These are phyloP conservation scores for Carassius auratus DNA, from an alignment of 2,113 vertebrate species.

Conservation along the genomic window DNA sequence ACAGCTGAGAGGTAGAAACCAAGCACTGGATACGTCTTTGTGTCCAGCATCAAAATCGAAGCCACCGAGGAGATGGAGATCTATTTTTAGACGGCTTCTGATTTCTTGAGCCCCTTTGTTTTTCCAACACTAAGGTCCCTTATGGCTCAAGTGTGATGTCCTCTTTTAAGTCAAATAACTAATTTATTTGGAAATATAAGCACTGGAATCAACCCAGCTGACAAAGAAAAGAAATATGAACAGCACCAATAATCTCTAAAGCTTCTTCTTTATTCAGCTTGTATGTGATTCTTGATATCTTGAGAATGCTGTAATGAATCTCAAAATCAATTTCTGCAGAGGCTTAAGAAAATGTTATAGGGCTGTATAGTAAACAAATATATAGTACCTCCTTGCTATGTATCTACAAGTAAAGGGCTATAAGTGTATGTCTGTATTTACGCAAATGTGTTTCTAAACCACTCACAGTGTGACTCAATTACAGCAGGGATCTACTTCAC, in stretches of 20 bases:
- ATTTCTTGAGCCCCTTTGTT: conserved; percentile 1
- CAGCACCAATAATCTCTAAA: background rate
- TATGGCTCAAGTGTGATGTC: conserved; percentile 10
- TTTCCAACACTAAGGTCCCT: background rate
- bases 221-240: conserved; percentile 7
- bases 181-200: conserved; percentile 26
- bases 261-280: conserved; percentile 6
- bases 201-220: background rate
- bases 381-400: background rate
- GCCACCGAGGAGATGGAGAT: background rate
- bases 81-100: conserved; percentile 43
- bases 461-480: background rate
- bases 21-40: background rate
- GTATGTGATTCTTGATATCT: background rate
- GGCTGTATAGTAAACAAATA: background rate
- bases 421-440: background rate
- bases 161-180: conserved; percentile 21
- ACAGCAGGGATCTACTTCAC: conserved; percentile 13
- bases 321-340: conserved; percentile 29
- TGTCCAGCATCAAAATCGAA: conserved; percentile 5
- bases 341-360: conserved; percentile 9
- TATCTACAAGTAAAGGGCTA: background rate
- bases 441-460: background rate
- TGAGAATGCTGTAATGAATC: conserved; percentile 53
- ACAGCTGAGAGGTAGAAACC: conserved; percentile 34